Percentiles rank a stretch among this genome's conserved stretches.
Conservation (phyloP, 1,140 invertebrate genomes). For the Trichogramma pretiosum region DNA sequence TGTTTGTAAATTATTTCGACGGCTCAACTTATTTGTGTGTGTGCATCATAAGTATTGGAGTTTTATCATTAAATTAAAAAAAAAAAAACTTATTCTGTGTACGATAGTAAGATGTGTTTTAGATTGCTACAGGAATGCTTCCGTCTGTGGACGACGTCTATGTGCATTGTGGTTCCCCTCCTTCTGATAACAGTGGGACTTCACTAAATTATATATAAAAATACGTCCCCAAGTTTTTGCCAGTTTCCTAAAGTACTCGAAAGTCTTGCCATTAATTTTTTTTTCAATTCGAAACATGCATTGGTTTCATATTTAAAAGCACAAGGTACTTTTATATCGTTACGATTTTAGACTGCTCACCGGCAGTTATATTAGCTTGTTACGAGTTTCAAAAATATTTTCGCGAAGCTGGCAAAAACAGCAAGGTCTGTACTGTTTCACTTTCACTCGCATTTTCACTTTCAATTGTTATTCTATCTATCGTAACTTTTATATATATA, state of each 20-base stretch:
- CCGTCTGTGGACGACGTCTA: constrained; percentile 39
- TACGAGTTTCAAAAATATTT: constrained; percentile 22
- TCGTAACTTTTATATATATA: constrained; percentile 16
- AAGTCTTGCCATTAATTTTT: too few relatives aligned
- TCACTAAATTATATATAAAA: background rate
- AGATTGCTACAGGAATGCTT: constrained; percentile 40
- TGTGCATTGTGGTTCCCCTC: constrained; percentile 38
- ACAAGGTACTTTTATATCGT: too few relatives aligned
- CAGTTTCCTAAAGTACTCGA: constrained; percentile 21
- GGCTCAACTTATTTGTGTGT: too few relatives aligned
- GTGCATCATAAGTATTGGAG: constrained; percentile 7
- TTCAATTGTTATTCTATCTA: constrained; percentile 15
- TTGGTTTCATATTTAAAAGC: too few relatives aligned
- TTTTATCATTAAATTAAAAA: constrained; percentile 6
- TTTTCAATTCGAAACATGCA: too few relatives aligned
- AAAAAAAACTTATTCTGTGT: constrained; percentile 28
- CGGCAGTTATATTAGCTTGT: too few relatives aligned
- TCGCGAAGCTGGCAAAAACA: constrained; percentile 29
- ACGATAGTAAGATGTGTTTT: constrained; percentile 39
- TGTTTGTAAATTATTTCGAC: too few relatives aligned
- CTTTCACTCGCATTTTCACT: constrained; percentile 31
- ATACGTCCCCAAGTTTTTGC: constrained; percentile 32
- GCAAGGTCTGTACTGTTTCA: constrained; percentile 37
- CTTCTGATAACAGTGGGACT: constrained; percentile 33
- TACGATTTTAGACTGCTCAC: too few relatives aligned